phyloP scores from a whole-genome alignment of 1,140 invertebrate genomes.

The Asobara japonica region DNA sequence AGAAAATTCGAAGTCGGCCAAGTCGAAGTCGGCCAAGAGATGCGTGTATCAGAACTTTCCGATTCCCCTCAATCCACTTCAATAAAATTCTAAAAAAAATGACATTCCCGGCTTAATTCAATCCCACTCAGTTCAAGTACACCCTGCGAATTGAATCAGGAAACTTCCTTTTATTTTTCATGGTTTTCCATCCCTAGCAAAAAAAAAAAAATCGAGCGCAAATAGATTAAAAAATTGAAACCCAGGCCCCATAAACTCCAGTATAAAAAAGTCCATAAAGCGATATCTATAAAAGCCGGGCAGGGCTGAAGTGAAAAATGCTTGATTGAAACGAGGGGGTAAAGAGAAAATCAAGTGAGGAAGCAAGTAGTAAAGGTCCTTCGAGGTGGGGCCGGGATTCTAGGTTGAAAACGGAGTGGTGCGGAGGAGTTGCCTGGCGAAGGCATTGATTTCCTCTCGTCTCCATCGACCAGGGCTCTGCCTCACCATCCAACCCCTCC shows the following conservation, averaged over 20 bases:
- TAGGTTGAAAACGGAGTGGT: constrained; percentile 47
- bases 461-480: constrained; percentile 60
- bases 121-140: too few species aligned
- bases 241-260: not conserved
- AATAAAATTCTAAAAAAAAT: too few species aligned
- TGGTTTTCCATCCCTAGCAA: too few species aligned
- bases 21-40: too few species aligned
- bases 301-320: not conserved
- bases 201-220: too few species aligned
- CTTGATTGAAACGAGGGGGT: constrained; percentile 7
- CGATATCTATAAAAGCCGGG: not conserved
- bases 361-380: constrained; percentile 38
- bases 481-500: too few species aligned
- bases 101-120: too few species aligned
- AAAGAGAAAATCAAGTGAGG: constrained; percentile 25
- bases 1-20: too few species aligned
- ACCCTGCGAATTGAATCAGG: too few species aligned
- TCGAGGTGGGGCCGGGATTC: constrained; percentile 30
- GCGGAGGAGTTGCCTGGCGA: constrained; percentile 51
- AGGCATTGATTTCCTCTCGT: constrained; percentile 67
- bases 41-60: too few species aligned
- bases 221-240: not conserved
- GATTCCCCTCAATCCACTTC: too few species aligned
- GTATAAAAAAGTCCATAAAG: not conserved
- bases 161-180: too few species aligned